Base-by-base conservation (phyloP, 2,797 vertebrate genomes). In the Apodemus agrarius region DNA sequence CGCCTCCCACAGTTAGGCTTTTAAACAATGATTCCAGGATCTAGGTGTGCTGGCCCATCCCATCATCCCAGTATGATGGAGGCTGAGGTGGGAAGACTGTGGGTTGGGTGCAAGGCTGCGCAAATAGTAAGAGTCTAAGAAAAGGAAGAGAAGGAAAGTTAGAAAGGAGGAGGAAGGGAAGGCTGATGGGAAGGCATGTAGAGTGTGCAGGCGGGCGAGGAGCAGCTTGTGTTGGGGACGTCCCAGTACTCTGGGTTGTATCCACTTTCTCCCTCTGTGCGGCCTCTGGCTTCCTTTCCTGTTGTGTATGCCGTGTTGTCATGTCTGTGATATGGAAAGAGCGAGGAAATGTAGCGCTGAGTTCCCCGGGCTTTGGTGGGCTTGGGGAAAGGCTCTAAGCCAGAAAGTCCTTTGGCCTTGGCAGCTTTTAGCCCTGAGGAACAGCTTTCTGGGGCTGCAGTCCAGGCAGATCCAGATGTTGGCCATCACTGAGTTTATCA, bases 381-480 rank as follows among this genome's bases (percentile, higher is more conserved):
- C 13, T 67, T 52, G 37, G 37, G 37, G 72, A 67, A 43, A 46
- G 34, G 17, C 59, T 54, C 65, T 11, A 24, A 31, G 24, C 22
- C 3, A 19, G 9, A 52, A 26, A 31, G 40, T 17, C 59, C 1
- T 0, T 31, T 16, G 72, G 26, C n/a, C 31, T 43, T 46, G 17
- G 10, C 1, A 16, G 75, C 81, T 37, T 22, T 54, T 14, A 31
- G 31, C 31, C 87, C 49, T 22, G 6, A 13, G 52, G 34, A 37
- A 0, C 1, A 0, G 3, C 34, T 8, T 24, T 40, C 34, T 0
- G 12, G 61, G 34, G 8, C 13, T 10, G 49, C 52, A 67, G 34
- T 40, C 43, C 52, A 61, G 61, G 34, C 92, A 67, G 67, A 92
- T 49, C 87, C 8, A 7, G 85, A 49, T 16, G 5, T 59, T 80